These are phyloP conservation scores for Anas bernieri DNA, from an alignment of 2,797 vertebrate species.

Conservation along the genomic window DNA sequence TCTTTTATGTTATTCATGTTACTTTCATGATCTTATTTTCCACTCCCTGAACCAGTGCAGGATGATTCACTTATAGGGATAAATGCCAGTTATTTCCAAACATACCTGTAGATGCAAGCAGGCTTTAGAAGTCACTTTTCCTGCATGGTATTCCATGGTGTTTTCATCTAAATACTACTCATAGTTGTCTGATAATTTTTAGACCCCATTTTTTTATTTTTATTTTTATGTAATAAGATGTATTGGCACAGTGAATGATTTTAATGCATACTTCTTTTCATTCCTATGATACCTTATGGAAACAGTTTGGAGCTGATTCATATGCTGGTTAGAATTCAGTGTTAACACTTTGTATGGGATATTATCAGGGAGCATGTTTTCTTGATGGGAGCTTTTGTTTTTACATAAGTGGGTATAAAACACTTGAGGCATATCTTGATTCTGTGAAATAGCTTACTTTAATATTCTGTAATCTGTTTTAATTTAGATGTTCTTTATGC, in stretches of 20 bases:
- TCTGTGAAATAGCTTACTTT: not conserved
- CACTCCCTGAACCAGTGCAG: not conserved
- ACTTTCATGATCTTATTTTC: not conserved
- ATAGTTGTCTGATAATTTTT: not conserved
- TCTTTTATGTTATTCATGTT: not conserved
- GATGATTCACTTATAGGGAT: not conserved
- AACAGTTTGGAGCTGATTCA: not conserved
- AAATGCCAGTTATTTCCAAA: not conserved
- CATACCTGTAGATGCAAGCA: not conserved
- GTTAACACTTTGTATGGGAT: not conserved
- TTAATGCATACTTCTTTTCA: not conserved
- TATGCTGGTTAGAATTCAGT: not conserved
- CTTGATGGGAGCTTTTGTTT: slow-evolving; percentile 12
- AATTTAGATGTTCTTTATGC: not conserved
- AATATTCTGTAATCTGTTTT: not conserved
- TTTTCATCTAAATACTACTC: not conserved
- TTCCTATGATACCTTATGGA: not conserved
- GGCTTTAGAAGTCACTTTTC: not conserved
- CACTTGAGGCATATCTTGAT: not conserved
- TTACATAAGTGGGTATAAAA: not conserved
- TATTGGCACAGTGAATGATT: not conserved
- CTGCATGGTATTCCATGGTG: not conserved
- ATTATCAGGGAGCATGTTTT: not conserved
- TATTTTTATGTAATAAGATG: not conserved
- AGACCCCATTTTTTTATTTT: not conserved